Evolutionary conservation across 1,140 invertebrate genomes (phyloP), one percentile per base, ranked within the genome.

Genomic region (Euglossa dilemma): DNA sequence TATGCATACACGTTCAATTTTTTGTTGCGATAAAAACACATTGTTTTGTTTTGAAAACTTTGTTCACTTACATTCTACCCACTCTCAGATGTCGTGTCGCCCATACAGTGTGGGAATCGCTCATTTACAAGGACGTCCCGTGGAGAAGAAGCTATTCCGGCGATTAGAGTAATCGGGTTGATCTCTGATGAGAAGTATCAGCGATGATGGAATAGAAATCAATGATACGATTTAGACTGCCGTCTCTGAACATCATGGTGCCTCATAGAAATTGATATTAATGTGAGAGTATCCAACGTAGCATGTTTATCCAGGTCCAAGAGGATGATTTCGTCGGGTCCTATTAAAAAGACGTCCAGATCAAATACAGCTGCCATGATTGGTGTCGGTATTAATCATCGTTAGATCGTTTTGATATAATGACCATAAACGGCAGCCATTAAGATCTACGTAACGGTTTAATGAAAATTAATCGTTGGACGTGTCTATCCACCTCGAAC

Each of bases 261-360:
- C n/a, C 20, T 25, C 9, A 14, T 47, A 69, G n/a, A 67, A 57
- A 78, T 78, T 78, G 64, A 78, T 78, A 78, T 78, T 78, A 78
- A 78, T 78, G 36, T 43, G 50, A 57, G 36, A 57, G 20, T 47
- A 56, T 25, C 23, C 36, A 6, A 6, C 7, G n/a, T 54, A 1
- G n/a, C 5, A 11, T 25, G 11, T 43, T 78, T 54, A 78, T 69
- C 64, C n/a, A 14, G 63, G 14, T 25, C 20, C 14, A 25, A 23
- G 36, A 45, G 18, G 25, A 69, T 43, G 52, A 45, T 59, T 78
- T 57, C 36, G 52, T 78, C 11, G 64, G 3, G 52, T 28, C 25
- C 18, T n/a, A 20, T 78, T 78, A 57, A 52, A 64, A 76, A 28
- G 12, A 43, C 28, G 7, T 52, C n/a, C 25, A 36, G 47, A 64